Evolutionary conservation across 2,113 vertebrate species (phyloP), one percentile per base, ranked within the genome.

Genomic region (Apodemus speciosus): DNA sequence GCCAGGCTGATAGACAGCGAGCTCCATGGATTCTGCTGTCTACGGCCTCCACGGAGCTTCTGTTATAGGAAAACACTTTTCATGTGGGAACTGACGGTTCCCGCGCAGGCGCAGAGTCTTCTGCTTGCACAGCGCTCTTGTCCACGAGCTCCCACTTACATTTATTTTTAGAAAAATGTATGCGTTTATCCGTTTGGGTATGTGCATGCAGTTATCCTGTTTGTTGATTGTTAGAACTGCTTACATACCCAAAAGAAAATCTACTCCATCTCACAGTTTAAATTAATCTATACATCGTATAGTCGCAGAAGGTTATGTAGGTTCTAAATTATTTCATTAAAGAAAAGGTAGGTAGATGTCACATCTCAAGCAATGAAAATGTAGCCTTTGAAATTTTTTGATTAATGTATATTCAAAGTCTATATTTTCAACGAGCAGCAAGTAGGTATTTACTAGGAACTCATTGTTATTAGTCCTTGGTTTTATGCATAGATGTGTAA

Each of bases 291-390:
- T 92, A 35, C 20, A 73, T 81, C 23, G 83, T 77, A 6, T 56
- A 94, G 66, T 51, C 87, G 25, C 90, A 89, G 35, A 49, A 13
- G 64, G 40, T 0, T 6, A 20, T 16, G 10, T 71, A 76, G 11
- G 15, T 64, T 81, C 49, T 95, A 32, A 56, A 89, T 56, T 92
- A 83, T 49, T 20, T 72, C 79, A 79, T 25, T 73, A 94, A 88
- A 49, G 76, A 93, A 90, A 75, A 51, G 16, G 38, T 49, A 30
- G 16, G 35, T 80, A 21, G 38, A 43, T 85, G 32, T 1, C 16
- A 90, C 64, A 66, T 85, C 32, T 72, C 23, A 49, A 76, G 72
- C 88, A 66, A 69, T 30, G 9, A 38, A 90, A 76, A 53, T 85
- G 2, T 43, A 21, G n/a, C 53, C 77, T 91, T 68, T 89, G 68